Percentiles rank a stretch among this genome's conserved stretches.
Conservation (phyloP, 1,140 invertebrate genomes). For the Formica exsecta region DNA sequence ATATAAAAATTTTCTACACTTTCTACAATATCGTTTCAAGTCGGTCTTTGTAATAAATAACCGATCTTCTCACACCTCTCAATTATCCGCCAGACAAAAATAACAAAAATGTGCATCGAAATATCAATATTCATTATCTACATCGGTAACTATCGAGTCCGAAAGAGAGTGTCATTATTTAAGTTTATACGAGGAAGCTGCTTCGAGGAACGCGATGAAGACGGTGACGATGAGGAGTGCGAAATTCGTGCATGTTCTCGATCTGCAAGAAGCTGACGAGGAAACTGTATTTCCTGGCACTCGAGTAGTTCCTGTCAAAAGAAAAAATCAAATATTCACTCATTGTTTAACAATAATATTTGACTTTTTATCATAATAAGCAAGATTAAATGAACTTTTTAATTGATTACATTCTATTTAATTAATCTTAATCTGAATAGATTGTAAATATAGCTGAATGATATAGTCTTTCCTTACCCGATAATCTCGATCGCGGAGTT, state of each 20-base stretch:
- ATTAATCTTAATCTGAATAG: conserved; percentile 1
- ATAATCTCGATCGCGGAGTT: conserved; percentile 70
- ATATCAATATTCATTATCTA: conserved; percentile 48
- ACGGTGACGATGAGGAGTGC: neutral
- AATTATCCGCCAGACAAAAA: neutral
- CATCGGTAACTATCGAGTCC: neutral
- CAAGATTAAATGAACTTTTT: neutral
- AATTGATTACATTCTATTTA: neutral
- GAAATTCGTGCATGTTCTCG: conserved; percentile 40
- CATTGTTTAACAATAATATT: neutral
- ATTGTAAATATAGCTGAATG: neutral
- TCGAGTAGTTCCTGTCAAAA: conserved; percentile 60
- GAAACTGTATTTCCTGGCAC: conserved; percentile 70
- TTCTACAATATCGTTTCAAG: neutral
- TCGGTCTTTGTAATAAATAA: conserved; percentile 36
- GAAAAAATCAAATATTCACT: conserved; percentile 37
- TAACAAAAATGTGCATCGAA: neutral
- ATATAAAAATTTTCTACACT: conserved; percentile 24
- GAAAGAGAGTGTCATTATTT: conserved; percentile 27
- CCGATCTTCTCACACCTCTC: neutral
- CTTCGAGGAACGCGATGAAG: neutral
- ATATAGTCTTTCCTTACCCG: conserved; percentile 58
- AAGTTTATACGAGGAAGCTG: neutral
- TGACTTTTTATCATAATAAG: neutral
- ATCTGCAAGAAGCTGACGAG: conserved; percentile 59